Evolutionary conservation across 1,140 invertebrate genomes (phyloP), one percentile per base, ranked within the genome.

Genomic region (Drosophila neocordata): DNA sequence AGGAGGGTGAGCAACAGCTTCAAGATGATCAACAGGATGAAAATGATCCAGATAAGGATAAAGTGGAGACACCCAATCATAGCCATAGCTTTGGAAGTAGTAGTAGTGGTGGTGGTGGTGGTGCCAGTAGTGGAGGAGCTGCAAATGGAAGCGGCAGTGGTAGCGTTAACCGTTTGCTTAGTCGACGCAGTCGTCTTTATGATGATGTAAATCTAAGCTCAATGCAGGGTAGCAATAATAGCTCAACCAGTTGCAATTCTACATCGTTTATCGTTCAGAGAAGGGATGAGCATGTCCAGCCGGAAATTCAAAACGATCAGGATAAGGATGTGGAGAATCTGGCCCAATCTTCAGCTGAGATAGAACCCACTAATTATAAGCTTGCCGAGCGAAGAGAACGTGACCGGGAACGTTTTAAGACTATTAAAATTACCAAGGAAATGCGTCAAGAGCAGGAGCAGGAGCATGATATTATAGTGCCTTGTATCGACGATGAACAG

Each of bases 361-460:
- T 62, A 56, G 75, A 87, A 9, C 58, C 68, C 11, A 27, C 66
- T 3, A 73, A 59, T 67, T 89, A 82, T 53, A 91, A 84, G 67
- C 41, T 90, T 59, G 63, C 79, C 8, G 84, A 87, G 60, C 73
- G 82, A 18, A 79, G 89, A 22, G 85, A 83, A 24, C 76, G 89
- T 9, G 89, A 91, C 69, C 83, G 89, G 5, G 90, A 91, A 44
- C 90, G 90, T n/a, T 91, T 91, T 38, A 91, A 91, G 69, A 91
- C 90, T 22, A 91, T 91, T 24, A 90, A 90, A 76, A 89, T 91
- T 13, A 79, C 77, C 5, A 89, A 80, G 56, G 85, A 73, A 35
- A 77, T 79, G 80, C 72, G 69, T 35, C 55, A 73, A 20, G 67
- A 77, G 67, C 62, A 58, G 38, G 66, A 77, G 44, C 55, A 73